These are phyloP conservation scores for Drosophila ustulata DNA, from an alignment of 2,888 invertebrate species.

Conservation along the genomic window DNA sequence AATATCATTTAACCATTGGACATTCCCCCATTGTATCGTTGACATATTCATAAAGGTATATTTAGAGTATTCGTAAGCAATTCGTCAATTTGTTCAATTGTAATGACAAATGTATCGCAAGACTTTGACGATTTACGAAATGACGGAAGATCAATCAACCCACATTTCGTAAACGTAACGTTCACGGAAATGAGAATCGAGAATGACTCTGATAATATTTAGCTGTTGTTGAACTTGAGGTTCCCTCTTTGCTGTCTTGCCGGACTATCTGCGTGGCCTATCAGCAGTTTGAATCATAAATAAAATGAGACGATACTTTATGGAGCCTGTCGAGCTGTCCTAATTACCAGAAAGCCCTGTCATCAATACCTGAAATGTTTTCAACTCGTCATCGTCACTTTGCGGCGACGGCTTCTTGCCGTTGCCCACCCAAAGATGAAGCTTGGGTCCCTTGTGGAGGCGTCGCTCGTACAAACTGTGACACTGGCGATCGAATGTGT, in stretches of 20 bases:
- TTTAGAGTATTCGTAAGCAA: constrained; percentile 1
- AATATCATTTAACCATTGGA: background rate
- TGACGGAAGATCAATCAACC: constrained; percentile 36
- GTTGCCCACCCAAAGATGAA: constrained; percentile 71
- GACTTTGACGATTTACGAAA: constrained; percentile 6
- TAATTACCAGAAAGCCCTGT: constrained; percentile 26
- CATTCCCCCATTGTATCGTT: background rate
- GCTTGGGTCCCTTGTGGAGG: constrained; percentile 76
- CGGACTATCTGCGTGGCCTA: constrained; percentile 26
- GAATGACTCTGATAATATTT: constrained; percentile 15
- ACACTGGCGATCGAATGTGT: constrained; percentile 40
- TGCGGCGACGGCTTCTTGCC: constrained; percentile 30
- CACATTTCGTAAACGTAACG: constrained; percentile 20
- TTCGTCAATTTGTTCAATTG: constrained; percentile 3
- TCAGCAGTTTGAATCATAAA: constrained; percentile 32
- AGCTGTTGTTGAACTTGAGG: constrained; percentile 5
- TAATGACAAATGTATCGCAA: constrained; percentile 1
- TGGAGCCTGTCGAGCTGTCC: constrained; percentile 34
- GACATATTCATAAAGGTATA: background rate
- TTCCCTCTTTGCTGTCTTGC: constrained; percentile 3
- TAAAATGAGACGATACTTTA: constrained; percentile 18
- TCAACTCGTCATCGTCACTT: constrained; percentile 58
- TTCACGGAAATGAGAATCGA: background rate
- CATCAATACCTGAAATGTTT: constrained; percentile 61
- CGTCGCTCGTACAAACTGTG: constrained; percentile 79